phyloP scores from a whole-genome alignment of 2,797 vertebrate genomes.

The Syngnathus acus region DNA sequence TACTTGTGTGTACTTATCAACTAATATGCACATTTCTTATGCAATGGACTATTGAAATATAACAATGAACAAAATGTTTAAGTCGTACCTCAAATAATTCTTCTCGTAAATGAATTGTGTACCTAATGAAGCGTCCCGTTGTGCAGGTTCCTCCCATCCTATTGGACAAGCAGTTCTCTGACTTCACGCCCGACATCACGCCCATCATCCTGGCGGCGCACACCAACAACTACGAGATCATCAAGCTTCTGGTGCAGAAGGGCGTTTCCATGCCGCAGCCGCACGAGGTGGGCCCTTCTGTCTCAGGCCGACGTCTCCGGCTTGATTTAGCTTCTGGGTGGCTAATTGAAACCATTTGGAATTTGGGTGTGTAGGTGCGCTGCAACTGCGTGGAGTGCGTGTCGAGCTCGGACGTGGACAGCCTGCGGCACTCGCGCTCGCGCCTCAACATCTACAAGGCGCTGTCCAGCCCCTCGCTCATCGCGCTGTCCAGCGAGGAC shows the following conservation, averaged over 20 bases:
- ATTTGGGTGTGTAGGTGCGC: slow-evolving; percentile 64
- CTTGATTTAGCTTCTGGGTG: neutral
- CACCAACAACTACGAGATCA: slow-evolving; percentile 98
- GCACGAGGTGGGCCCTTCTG: slow-evolving; percentile 70
- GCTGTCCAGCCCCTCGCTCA: slow-evolving; percentile 88
- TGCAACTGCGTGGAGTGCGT: slow-evolving; percentile 97
- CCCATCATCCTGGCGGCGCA: slow-evolving; percentile 96
- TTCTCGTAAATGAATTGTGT: neutral
- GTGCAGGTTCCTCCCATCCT: slow-evolving; percentile 90
- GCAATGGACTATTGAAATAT: no score
- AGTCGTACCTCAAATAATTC: no score
- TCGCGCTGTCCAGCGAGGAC: slow-evolving; percentile 93
- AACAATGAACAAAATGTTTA: no score
- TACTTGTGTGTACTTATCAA: no score
- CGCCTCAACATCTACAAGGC: slow-evolving; percentile 96
- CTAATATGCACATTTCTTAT: no score
- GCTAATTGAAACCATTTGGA: neutral
- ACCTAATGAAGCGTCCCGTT: slow-evolving; percentile 15
- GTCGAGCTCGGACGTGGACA: slow-evolving; percentile 94
- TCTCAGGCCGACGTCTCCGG: neutral
- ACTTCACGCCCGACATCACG: slow-evolving; percentile 96
- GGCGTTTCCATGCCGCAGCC: slow-evolving; percentile 92
- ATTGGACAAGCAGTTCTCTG: slow-evolving; percentile 95
- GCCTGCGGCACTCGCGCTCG: slow-evolving; percentile 90
- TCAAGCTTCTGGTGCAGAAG: slow-evolving; percentile 95